These are phyloP conservation scores for Numida meleagris DNA, from an alignment of 2,113 vertebrate species.

Conservation along the genomic window DNA sequence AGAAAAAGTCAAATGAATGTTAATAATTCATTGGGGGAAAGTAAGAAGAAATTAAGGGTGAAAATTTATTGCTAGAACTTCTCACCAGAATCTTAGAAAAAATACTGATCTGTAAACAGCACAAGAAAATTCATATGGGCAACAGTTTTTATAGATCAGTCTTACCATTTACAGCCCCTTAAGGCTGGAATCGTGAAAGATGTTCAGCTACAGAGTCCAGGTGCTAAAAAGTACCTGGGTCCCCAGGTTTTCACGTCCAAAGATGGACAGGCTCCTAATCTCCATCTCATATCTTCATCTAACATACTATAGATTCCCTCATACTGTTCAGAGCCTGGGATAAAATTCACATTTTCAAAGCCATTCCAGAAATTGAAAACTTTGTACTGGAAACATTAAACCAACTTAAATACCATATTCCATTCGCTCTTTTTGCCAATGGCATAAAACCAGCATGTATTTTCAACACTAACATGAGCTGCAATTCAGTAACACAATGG, in stretches of 20 bases:
- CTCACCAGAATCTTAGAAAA: not conserved
- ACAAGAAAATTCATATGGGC: not conserved
- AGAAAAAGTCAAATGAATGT: not conserved
- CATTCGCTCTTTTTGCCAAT: not conserved
- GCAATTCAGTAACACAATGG: not conserved
- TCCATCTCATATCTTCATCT: not conserved
- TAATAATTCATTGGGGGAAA: not conserved
- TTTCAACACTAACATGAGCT: not conserved
- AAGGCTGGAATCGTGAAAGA: not conserved
- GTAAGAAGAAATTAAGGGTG: not conserved
- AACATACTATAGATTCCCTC: not conserved
- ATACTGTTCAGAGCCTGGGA: not conserved
- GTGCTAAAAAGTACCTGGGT: slow-evolving; percentile 8
- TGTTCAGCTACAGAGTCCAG: not conserved
- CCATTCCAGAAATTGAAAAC: not conserved
- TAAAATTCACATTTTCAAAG: not conserved
- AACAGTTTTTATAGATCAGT: not conserved
- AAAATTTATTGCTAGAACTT: not conserved
- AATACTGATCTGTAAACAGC: not conserved
- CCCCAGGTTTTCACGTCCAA: not conserved
- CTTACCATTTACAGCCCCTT: not conserved
- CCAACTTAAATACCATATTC: not conserved
- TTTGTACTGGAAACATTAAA: not conserved
- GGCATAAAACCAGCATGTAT: not conserved
- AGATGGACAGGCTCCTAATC: slow-evolving; percentile 9